Evolutionary conservation across 2,888 invertebrate species (phyloP).

Genomic region (Andrena trimmerana): DNA sequence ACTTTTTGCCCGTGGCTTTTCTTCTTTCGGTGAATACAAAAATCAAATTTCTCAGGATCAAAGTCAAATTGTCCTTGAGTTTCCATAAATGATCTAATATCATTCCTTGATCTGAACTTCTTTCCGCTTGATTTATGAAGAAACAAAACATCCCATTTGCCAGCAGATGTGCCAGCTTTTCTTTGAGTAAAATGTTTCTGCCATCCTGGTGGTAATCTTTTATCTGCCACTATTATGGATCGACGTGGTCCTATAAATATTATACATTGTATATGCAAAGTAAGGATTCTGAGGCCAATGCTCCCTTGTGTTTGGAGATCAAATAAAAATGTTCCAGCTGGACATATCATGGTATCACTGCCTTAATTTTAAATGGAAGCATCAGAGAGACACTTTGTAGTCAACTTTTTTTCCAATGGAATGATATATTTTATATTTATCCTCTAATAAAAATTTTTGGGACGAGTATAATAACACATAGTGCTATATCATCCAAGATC

Average conservation of each 20-base stretch:
- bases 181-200: conserved; percentile 92
- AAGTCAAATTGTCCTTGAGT: conserved; percentile 84
- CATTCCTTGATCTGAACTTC: conserved; percentile 87
- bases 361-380: too few relatives aligned
- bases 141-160: conserved; percentile 93
- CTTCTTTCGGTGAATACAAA: conserved; percentile 87
- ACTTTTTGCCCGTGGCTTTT: conserved; percentile 69
- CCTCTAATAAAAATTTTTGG: too few relatives aligned
- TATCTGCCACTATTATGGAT: conserved; percentile 90
- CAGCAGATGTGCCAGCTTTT: conserved; percentile 89
- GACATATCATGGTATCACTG: too few relatives aligned
- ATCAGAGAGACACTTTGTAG: too few relatives aligned
- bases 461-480: too few relatives aligned
- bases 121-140: conserved; percentile 88
- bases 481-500: too few relatives aligned
- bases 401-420: too few relatives aligned
- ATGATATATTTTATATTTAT: too few relatives aligned
- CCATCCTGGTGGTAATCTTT: conserved; percentile 91
- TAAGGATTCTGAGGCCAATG: too few relatives aligned
- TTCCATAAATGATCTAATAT: conserved; percentile 86
- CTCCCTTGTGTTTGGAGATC: not conserved
- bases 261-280: not conserved
- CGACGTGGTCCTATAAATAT: conserved; percentile 80
- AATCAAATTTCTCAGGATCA: conserved; percentile 87
- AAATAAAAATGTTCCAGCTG: too few relatives aligned